Evolutionary conservation across 2,888 invertebrate genomes (phyloP).

Genomic region (Latrodectus hesperus): DNA sequence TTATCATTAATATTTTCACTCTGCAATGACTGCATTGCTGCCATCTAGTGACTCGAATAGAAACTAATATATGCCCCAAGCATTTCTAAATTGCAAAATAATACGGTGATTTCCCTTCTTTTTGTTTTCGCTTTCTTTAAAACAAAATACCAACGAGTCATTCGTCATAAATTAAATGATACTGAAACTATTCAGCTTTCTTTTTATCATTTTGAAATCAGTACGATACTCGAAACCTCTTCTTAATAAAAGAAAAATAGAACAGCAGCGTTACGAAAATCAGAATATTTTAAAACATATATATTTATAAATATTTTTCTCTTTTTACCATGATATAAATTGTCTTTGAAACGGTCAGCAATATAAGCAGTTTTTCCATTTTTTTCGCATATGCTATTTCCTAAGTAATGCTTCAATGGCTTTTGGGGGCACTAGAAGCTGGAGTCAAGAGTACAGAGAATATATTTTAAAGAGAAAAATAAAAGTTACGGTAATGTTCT

Average conservation of each 20-base stretch:
- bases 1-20: neutral
- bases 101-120: slow-evolving; percentile 35
- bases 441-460: slow-evolving; percentile 10
- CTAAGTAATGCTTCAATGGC: slow-evolving; percentile 45
- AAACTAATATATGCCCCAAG: slow-evolving; percentile 32
- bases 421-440: slow-evolving; percentile 44
- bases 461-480: slow-evolving; percentile 38
- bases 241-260: neutral
- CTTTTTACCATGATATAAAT: slow-evolving; percentile 54
- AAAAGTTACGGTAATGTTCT: neutral
- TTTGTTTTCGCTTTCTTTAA: slow-evolving; percentile 28
- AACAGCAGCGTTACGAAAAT: slow-evolving; percentile 48
- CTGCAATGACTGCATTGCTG: slow-evolving; percentile 18
- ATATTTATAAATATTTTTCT: slow-evolving; percentile 15
- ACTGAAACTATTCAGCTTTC: slow-evolving; percentile 54
- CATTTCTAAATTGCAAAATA: slow-evolving; percentile 57
- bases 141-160: slow-evolving; percentile 57
- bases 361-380: slow-evolving; percentile 54
- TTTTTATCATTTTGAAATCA: slow-evolving; percentile 49
- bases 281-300: slow-evolving; percentile 66
- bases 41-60: slow-evolving; percentile 35
- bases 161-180: slow-evolving; percentile 69
- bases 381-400: slow-evolving; percentile 66
- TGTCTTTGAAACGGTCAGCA: slow-evolving; percentile 62
- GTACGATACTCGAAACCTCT: neutral